These are phyloP conservation scores for Eulemur mongoz DNA, from an alignment of 2,797 vertebrate species.

Conservation along the genomic window DNA sequence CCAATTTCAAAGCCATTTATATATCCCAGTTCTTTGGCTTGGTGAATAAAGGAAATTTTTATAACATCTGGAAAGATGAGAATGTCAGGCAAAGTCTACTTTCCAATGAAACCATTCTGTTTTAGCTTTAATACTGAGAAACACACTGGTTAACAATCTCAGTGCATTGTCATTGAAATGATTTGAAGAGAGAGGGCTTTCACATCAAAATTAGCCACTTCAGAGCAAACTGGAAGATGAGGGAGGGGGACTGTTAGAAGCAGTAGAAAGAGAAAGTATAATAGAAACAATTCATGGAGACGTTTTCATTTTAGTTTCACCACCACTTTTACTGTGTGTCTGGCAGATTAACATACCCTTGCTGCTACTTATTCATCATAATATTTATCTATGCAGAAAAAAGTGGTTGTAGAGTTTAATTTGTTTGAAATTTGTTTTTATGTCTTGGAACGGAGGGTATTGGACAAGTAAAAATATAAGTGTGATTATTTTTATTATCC, in stretches of 20 bases:
- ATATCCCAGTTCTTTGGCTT: background rate
- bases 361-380: background rate
- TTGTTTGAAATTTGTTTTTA: slow-evolving; percentile 62
- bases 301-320: slow-evolving; percentile 22
- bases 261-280: background rate
- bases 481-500: slow-evolving; percentile 66
- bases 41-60: slow-evolving; percentile 20
- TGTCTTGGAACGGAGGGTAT: background rate
- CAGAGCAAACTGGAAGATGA: background rate
- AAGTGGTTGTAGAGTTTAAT: slow-evolving; percentile 43
- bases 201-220: background rate
- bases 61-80: slow-evolving; percentile 53
- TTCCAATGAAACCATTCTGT: slow-evolving; percentile 37
- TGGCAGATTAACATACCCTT: slow-evolving; percentile 15
- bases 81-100: slow-evolving; percentile 43
- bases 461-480: slow-evolving; percentile 53
- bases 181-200: background rate
- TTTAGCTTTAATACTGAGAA: background rate
- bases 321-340: background rate
- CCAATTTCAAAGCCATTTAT: slow-evolving; percentile 30
- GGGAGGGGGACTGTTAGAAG: background rate
- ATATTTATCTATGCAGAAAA: slow-evolving; percentile 56
- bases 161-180: background rate
- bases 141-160: background rate
- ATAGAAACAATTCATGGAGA: background rate